These are phyloP conservation scores for Microcebus murinus DNA, from an alignment of 2,113 vertebrate species.

Conservation along the genomic window DNA sequence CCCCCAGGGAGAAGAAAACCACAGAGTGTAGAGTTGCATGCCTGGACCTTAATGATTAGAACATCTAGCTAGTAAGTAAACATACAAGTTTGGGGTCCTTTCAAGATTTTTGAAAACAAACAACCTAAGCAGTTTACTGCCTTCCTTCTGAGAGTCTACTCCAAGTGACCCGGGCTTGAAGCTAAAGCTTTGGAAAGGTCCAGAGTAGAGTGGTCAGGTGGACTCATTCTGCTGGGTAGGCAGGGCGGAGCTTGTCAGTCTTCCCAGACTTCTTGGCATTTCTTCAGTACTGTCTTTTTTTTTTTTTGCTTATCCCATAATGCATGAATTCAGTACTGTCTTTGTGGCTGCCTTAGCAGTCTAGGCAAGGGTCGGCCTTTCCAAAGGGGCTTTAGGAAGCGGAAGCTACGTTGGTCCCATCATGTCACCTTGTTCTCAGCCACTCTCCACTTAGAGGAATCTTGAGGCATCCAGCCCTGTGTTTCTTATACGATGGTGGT, in stretches of 20 bases:
- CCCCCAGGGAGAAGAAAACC: not conserved
- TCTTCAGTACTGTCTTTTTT: not conserved
- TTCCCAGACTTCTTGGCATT: not conserved
- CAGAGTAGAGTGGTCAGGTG: not conserved
- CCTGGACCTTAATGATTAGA: not conserved
- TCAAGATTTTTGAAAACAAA: not conserved
- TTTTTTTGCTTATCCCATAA: no score
- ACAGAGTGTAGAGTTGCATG: not conserved
- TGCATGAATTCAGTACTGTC: not conserved
- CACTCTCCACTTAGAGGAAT: not conserved
- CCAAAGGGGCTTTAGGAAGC: not conserved
- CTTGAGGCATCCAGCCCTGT: not conserved
- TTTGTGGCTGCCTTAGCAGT: not conserved
- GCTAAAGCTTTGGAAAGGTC: not conserved
- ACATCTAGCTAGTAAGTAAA: not conserved
- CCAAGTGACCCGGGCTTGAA: not conserved
- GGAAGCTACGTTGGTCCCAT: not conserved
- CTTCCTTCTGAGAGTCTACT: not conserved
- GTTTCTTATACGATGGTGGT: not conserved
- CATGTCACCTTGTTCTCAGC: accelerated
- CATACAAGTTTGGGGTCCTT: not conserved
- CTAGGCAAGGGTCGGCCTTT: not conserved
- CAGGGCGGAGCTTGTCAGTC: not conserved
- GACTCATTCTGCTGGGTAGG: not conserved
- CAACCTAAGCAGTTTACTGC: not conserved